Conservation (phyloP, 2,888 invertebrate species). For the Scaptomyza tumidula region DNA sequence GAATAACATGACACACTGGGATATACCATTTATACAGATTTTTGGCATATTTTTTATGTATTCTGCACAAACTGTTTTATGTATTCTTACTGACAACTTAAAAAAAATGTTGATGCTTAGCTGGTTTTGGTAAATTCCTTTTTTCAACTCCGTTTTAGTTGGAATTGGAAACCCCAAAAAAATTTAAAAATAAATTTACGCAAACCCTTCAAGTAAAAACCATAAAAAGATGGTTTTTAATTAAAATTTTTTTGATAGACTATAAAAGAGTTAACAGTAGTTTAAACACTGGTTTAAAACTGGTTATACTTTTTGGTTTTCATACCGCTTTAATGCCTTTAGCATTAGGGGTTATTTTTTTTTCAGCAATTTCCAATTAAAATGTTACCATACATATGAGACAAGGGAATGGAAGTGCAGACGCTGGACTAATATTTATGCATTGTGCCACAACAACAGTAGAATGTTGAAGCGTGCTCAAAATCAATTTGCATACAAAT, state of each 20-base stretch:
- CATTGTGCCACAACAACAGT: neutral
- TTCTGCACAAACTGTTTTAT: no score
- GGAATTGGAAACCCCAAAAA: no score
- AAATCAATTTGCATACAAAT: slow-evolving; percentile 13
- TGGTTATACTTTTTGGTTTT: neutral
- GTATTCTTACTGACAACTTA: neutral
- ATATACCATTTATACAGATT: neutral
- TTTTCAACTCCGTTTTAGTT: no score
- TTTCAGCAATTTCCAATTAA: slow-evolving; percentile 11
- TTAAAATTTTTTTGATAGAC: neutral
- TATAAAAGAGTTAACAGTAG: neutral
- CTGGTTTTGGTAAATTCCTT: no score
- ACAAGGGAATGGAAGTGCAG: neutral
- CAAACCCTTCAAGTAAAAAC: no score
- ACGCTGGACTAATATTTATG: slow-evolving; percentile 4
- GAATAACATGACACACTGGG: neutral
- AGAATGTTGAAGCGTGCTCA: slow-evolving; percentile 3
- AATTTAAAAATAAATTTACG: no score
- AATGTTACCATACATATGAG: neutral
- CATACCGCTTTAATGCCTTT: neutral
- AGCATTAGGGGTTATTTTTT: no score
- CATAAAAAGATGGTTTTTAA: neutral
- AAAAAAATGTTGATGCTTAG: no score
- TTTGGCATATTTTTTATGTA: no score
- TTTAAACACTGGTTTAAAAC: no score